A percentile compares a stretch with the other conserved stretches of the same genome.
phyloP scores from a whole-genome alignment of 2,113 vertebrate genomes.

The Arvicanthis niloticus region DNA sequence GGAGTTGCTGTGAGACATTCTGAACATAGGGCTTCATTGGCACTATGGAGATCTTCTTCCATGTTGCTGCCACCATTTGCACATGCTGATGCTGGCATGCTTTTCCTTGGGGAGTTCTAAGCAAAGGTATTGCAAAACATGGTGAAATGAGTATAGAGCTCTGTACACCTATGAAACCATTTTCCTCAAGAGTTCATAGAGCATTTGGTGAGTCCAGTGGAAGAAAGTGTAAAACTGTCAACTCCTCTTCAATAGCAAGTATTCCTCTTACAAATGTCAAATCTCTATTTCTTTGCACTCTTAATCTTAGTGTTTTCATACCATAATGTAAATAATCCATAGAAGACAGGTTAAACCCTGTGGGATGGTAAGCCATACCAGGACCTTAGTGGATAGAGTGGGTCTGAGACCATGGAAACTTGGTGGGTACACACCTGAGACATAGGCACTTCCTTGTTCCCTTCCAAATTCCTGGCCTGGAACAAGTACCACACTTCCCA shows the following conservation, averaged over 20 bases:
- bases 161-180: conserved; percentile 7
- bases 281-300: conserved; percentile 34
- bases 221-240: conserved; percentile 37
- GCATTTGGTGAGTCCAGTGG: background rate
- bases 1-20: background rate
- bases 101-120: background rate
- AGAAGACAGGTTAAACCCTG: background rate
- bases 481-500: no score
- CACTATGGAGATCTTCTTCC: background rate
- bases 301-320: background rate
- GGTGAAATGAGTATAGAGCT: conserved; percentile 25
- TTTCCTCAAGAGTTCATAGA: conserved; percentile 33
- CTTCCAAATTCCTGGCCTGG: no score
- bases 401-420: no score
- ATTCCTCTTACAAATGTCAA: conserved; percentile 39
- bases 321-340: background rate
- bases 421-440: no score
- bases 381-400: no score
- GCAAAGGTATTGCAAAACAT: background rate
- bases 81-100: background rate
- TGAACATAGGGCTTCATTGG: background rate
- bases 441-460: no score
- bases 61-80: background rate
- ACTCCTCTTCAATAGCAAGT: conserved; percentile 5
- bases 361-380: no score